These are phyloP conservation scores for Garra rufa DNA, from an alignment of 2,113 vertebrate genomes.

Conservation along the genomic window DNA sequence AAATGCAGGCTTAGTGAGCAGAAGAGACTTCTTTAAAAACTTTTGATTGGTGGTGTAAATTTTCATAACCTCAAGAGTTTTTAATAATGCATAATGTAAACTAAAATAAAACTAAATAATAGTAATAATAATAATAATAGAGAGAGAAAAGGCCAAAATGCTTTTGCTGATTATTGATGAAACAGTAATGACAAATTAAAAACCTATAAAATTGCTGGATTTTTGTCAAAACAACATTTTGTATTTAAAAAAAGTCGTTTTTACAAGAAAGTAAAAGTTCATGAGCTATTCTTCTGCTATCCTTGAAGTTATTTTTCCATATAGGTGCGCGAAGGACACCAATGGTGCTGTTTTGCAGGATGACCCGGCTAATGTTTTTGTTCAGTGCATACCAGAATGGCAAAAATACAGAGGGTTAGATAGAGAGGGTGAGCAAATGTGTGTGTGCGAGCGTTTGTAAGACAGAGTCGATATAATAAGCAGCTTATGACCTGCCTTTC, in stretches of 20 bases:
- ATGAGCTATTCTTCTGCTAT: neutral
- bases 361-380: neutral
- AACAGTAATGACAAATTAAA: neutral
- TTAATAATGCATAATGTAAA: neutral
- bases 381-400: neutral
- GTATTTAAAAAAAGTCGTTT: neutral
- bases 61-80: neutral
- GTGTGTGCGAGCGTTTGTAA: slow-evolving; percentile 70
- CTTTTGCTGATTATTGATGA: neutral
- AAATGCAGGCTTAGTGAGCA: too few species aligned
- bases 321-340: neutral
- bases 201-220: neutral
- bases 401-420: slow-evolving; percentile 54
- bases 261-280: neutral
- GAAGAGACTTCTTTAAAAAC: too few species aligned
- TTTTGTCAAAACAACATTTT: neutral
- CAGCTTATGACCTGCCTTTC: slow-evolving; percentile 97
- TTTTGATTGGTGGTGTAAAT: too few species aligned
- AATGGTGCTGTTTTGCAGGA: neutral
- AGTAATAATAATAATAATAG: neutral
- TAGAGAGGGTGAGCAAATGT: slow-evolving; percentile 42
- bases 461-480: slow-evolving; percentile 99
- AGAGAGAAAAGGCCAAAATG: neutral
- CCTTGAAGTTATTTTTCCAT: neutral
- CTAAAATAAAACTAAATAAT: neutral